Evolutionary conservation across 2,797 vertebrate genomes (phyloP).

Genomic region (Pygocentrus nattereri): DNA sequence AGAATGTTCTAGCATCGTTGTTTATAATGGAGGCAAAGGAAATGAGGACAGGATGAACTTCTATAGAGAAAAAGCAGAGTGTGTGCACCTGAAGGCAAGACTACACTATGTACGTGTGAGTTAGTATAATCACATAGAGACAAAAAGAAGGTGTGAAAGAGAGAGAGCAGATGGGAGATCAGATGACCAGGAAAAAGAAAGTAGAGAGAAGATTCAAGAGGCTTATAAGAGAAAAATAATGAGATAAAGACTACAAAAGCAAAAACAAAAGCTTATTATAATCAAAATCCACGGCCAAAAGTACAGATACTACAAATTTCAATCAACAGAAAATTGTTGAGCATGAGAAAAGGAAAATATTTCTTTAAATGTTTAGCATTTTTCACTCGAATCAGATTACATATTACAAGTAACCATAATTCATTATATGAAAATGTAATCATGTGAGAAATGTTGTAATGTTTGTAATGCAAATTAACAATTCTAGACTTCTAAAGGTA

Average conservation of each 20-base stretch:
- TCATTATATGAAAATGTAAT: neutral
- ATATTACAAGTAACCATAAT: too few species aligned
- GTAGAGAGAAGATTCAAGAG: neutral
- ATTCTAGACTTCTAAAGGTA: neutral
- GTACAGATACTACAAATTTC: too few species aligned
- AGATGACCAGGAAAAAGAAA: neutral
- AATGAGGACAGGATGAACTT: neutral
- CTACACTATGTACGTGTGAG: neutral
- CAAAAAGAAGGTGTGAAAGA: neutral
- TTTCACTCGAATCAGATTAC: too few species aligned
- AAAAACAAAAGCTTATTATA: too few species aligned
- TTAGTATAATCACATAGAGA: neutral
- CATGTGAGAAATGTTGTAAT: neutral
- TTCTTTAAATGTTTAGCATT: neutral
- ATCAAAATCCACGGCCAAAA: too few species aligned
- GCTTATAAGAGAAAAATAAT: neutral
- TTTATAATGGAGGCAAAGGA: neutral
- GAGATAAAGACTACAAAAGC: too few species aligned
- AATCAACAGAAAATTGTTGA: too few species aligned
- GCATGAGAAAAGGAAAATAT: too few species aligned
- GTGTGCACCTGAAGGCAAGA: slow-evolving; percentile 10
- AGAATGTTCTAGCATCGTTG: neutral
- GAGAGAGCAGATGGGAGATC: neutral
- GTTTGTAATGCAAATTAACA: neutral
- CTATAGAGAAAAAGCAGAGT: neutral